Evolutionary conservation across 1,140 invertebrate genomes (phyloP).

Genomic region (Eueides isabella): DNA sequence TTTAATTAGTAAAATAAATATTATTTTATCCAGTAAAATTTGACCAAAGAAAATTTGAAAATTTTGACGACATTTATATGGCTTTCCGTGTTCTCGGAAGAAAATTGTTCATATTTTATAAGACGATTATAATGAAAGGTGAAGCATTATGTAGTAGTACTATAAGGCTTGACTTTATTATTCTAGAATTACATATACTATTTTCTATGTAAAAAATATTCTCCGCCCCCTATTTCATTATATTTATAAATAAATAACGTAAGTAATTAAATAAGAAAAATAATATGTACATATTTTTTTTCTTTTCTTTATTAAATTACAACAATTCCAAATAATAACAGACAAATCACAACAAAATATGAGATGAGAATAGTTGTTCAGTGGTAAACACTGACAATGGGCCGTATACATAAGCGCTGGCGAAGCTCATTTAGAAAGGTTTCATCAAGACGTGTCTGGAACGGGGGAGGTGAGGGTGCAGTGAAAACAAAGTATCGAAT

Average conservation of each 20-base stretch:
- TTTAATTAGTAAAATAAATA: constrained; percentile 38
- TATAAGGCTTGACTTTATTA: neutral
- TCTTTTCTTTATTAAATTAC: no score
- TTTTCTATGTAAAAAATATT: neutral
- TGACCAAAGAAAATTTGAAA: neutral
- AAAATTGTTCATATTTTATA: constrained; percentile 13
- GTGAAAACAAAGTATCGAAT: constrained; percentile 76
- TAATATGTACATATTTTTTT: no score
- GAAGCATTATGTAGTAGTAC: constrained; percentile 15
- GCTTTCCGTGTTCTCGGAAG: neutral
- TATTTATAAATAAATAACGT: no score
- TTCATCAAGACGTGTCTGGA: constrained; percentile 58
- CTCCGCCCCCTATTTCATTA: no score
- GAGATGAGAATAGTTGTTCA: constrained; percentile 9
- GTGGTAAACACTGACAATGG: constrained; percentile 43
- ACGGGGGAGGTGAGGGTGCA: constrained; percentile 51
- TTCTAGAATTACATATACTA: neutral
- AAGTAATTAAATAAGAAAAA: no score
- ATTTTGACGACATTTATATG: neutral
- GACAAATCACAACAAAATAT: neutral
- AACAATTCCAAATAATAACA: neutral
- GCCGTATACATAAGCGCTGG: constrained; percentile 50
- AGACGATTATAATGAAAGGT: constrained; percentile 25
- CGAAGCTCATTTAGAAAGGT: constrained; percentile 73
- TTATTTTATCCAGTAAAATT: constrained; percentile 14